Evolutionary conservation across 2,113 vertebrate species (phyloP).

Genomic region (Microtus ochrogaster): DNA sequence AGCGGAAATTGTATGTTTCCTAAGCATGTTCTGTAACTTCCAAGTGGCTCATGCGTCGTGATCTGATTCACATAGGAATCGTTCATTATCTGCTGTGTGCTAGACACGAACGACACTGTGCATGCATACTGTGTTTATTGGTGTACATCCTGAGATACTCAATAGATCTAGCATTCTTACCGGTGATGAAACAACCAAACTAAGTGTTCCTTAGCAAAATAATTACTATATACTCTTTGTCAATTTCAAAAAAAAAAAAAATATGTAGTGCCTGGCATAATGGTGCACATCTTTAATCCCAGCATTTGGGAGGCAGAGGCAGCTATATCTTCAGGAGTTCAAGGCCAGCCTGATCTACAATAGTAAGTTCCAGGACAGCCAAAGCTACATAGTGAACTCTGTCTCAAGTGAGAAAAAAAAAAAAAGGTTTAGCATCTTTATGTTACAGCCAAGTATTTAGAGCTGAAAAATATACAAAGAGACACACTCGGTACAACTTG

Average conservation of each 20-base stretch:
- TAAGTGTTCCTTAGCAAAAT: neutral
- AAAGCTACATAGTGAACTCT: neutral
- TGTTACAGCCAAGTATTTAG: slow-evolving; percentile 10
- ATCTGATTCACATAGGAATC: neutral
- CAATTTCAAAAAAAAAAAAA: neutral
- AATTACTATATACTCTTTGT: neutral
- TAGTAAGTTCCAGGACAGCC: neutral
- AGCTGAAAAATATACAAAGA: neutral
- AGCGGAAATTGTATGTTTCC: neutral
- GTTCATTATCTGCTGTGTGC: neutral
- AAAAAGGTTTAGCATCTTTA: neutral
- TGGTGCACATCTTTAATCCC: neutral
- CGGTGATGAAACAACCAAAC: neutral
- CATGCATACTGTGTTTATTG: neutral
- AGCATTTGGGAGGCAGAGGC: neutral
- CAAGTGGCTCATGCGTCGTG: neutral
- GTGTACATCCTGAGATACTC: neutral
- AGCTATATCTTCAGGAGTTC: neutral
- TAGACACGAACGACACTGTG: neutral
- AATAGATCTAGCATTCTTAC: neutral
- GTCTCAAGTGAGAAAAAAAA: neutral
- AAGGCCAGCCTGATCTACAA: too few relatives aligned
- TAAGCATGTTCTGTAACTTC: neutral
- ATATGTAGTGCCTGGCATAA: neutral
- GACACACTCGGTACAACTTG: too few relatives aligned